phyloP scores from a whole-genome alignment of 2,113 vertebrate species.

The Uria aalge region DNA sequence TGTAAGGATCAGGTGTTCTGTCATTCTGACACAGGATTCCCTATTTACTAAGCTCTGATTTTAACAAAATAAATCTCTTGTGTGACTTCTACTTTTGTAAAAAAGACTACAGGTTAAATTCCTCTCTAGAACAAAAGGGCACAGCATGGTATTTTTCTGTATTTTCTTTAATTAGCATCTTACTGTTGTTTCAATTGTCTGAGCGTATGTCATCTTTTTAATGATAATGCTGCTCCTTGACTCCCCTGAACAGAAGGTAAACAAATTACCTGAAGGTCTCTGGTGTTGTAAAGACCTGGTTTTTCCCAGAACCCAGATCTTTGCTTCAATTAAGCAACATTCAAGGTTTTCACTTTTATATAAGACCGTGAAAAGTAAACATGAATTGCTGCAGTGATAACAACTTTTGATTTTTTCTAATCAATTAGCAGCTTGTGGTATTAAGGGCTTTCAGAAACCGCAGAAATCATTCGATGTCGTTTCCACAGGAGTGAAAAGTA shows the following conservation, averaged over 20 bases:
- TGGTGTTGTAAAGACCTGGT: background rate
- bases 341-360: background rate
- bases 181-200: background rate
- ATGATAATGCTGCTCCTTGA: background rate
- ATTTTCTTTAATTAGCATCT: slow-evolving; percentile 18
- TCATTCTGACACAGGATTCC: background rate
- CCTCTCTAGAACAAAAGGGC: background rate
- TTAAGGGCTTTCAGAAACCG: background rate
- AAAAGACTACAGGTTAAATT: background rate
- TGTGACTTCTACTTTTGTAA: background rate
- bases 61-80: background rate
- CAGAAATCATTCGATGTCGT: background rate
- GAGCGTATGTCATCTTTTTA: background rate
- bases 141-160: background rate
- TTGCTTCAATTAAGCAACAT: background rate
- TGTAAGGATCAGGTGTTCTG: background rate
- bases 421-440: background rate
- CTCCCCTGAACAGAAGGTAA: slow-evolving; percentile 10
- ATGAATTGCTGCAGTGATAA: background rate
- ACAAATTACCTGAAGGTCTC: slow-evolving; percentile 29
- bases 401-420: background rate
- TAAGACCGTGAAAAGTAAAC: background rate
- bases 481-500: background rate
- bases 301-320: background rate
- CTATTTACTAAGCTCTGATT: background rate